Evolutionary conservation across 2,888 invertebrate genomes (phyloP), one percentile per base, ranked within the genome.

Genomic region (Rhogogaster chlorosoma): DNA sequence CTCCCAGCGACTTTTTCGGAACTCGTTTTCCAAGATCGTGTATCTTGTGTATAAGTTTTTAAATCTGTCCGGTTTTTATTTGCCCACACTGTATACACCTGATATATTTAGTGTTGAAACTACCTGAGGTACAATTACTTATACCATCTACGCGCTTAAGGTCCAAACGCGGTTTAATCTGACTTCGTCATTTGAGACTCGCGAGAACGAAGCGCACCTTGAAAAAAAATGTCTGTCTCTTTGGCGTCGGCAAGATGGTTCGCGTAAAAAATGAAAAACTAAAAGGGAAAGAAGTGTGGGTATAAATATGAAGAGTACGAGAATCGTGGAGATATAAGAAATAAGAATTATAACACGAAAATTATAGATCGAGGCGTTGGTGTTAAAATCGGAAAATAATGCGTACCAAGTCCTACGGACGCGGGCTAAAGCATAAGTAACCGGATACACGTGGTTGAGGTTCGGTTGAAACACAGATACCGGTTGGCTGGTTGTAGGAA

Each of bases 361-460:
- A n/a, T n/a, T n/a, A n/a, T n/a, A n/a, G 42, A 22, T 73, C 42
- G 38, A 22, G 26, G 73, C 42, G 73, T n/a, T n/a, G n/a, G 32
- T 42, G 32, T 42, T 42, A 42, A n/a, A 26, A 22, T 38, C 42
- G 38, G 15, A 42, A 42, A 73, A 42, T 42, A 67, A 67, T 15
- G 73, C 73, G 29, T 22, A 22, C 18, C 26, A 73, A 12, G 42
- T 29, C 45, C 42, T 73, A 22, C 22, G 22, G 38, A 45, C 49
- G 57, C 45, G 85, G 26, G 42, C 36, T 73, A 12, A 42, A 49
- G 61, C 45, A 32, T 22, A 77, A 77, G 86, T 85, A 83, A 86
- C 70, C 85, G 77, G 86, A 86, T 85, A 85, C 83, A 67, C 78
- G 78, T 77, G 45, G 77, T 77, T 53, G n/a, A 77, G 53, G 77